Base-by-base conservation (phyloP, 2,888 invertebrate species). In the Hyposoter dolosus region DNA sequence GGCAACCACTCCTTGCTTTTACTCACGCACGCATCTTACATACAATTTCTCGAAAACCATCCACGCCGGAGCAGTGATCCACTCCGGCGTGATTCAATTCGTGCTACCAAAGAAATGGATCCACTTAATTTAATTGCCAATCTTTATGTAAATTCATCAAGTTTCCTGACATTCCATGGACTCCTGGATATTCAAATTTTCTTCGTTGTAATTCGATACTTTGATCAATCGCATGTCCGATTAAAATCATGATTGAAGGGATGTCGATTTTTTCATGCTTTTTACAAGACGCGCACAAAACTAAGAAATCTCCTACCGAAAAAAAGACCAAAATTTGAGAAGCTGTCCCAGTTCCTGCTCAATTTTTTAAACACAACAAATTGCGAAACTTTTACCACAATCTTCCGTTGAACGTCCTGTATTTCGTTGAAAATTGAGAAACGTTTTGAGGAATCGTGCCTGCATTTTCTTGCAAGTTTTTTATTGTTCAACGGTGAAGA, bases 11-110 rank as follows among this genome's bases (percentile, higher is more conserved):
- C 63, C 80, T 23, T 47, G n/a, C 56, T 23, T 60, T 75, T 43
- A 19, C n/a, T 23, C 53, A 28, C 66, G 63, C 76, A 84, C 71
- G 84, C 63, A 74, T 65, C 43, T 47, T 71, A 50, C 35, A 45
- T 45, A 63, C 50, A 15, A 47, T 63, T 53, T 40, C 47, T 74
- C 50, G 74, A 79, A 79, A 83, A 65, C 19, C 65, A 9, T 74
- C 40, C 35, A 56, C 15, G 23, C 53, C 17, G 40, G 40, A 77
- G 5, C 40, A 7, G 19, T 65, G 56, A 82, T 77, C 35, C 5
- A 40, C n/a, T 10, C 10, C 9, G 40, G 15, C 40, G 40, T 35
- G 50, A 66, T 65, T 65, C 40, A 23, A 72, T 65, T 50, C 40
- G 12, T 56, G 6, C 17, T 40, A 50, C 40, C 50, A 43, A 32